phyloP scores from a whole-genome alignment of 2,888 invertebrate species.

The Palloptera scutellata region DNA sequence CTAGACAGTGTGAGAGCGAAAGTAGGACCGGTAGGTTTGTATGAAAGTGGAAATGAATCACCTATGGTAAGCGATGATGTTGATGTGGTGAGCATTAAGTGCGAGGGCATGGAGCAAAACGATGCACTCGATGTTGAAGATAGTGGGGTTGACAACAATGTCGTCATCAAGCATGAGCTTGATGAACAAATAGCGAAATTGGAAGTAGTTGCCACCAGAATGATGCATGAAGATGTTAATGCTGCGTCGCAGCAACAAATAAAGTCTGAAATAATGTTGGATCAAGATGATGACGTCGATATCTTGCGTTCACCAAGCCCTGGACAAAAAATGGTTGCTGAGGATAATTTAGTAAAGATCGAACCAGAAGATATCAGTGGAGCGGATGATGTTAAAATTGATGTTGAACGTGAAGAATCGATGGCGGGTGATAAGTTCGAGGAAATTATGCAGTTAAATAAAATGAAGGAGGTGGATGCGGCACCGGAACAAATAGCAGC shows the following conservation, averaged over 20 bases:
- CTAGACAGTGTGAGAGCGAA: slow-evolving; percentile 1
- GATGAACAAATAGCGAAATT: background rate
- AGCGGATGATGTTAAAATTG: slow-evolving; percentile 58
- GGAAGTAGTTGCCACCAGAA: background rate
- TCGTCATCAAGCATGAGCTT: slow-evolving; percentile 25
- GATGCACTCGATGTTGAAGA: slow-evolving; percentile 4
- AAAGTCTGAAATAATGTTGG: slow-evolving; percentile 36
- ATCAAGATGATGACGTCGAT: slow-evolving; percentile 62
- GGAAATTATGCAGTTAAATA: slow-evolving; percentile 25
- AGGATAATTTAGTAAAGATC: slow-evolving; percentile 61
- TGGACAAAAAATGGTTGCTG: slow-evolving; percentile 58
- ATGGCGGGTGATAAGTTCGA: slow-evolving; percentile 47
- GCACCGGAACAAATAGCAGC: slow-evolving; percentile 19
- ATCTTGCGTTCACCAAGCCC: slow-evolving; percentile 60
- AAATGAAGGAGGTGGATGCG: slow-evolving; percentile 17
- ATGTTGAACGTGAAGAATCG: slow-evolving; percentile 62
- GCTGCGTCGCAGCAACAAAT: slow-evolving; percentile 7
- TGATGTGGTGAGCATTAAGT: slow-evolving; percentile 19
- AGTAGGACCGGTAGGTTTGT: slow-evolving; percentile 33
- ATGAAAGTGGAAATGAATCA: slow-evolving; percentile 17
- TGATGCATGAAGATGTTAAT: background rate
- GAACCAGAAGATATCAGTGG: slow-evolving; percentile 62
- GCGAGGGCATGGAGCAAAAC: slow-evolving; percentile 18
- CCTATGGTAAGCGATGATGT: slow-evolving; percentile 16
- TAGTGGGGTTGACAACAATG: slow-evolving; percentile 4